phyloP scores from a whole-genome alignment of 2,113 vertebrate genomes.

The Mus spicilegus region DNA sequence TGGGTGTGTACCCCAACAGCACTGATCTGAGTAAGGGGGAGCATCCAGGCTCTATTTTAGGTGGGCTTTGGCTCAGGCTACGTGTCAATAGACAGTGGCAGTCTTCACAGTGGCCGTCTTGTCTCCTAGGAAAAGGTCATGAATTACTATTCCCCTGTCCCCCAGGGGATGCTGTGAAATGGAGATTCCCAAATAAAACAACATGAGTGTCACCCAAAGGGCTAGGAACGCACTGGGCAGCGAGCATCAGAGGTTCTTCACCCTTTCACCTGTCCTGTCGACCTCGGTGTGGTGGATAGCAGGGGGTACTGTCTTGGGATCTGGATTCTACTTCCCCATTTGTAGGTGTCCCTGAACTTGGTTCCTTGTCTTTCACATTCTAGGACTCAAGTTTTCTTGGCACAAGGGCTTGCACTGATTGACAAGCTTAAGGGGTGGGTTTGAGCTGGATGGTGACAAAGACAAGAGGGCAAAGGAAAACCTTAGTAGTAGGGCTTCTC shows the following conservation, averaged over 20 bases:
- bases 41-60: too few species aligned
- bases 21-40: not conserved
- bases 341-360: not conserved
- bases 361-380: not conserved
- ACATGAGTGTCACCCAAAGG: not conserved
- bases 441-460: not conserved
- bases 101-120: not conserved
- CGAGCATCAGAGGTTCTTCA: not conserved
- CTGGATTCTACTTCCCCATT: not conserved
- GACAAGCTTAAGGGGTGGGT: not conserved
- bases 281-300: not conserved
- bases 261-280: too few species aligned
- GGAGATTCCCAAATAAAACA: not conserved
- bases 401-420: not conserved
- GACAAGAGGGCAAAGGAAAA: not conserved
- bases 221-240: not conserved
- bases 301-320: not conserved
- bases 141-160: not conserved
- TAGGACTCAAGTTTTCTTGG: not conserved
- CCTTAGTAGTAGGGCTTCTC: not conserved
- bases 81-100: not conserved
- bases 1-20: not conserved
- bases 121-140: not conserved
- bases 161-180: not conserved
- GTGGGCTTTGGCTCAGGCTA: not conserved